A percentile compares a stretch with the other conserved stretches of the same genome.
These are phyloP conservation scores for Smithornis capensis DNA, from an alignment of 2,113 vertebrate genomes.

Conservation along the genomic window DNA sequence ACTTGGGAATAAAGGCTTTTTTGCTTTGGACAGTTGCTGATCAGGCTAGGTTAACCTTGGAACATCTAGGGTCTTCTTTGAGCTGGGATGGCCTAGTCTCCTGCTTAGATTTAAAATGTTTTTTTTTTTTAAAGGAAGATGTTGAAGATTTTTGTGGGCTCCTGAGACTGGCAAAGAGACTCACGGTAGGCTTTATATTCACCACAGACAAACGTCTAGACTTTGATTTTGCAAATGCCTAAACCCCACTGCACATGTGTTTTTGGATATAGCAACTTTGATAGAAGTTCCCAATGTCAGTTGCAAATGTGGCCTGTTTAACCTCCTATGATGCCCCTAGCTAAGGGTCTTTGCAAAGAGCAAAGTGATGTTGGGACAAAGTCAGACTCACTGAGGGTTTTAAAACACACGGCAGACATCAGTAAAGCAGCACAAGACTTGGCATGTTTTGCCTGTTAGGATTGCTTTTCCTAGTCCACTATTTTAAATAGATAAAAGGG, in stretches of 20 bases:
- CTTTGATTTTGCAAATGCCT: background rate
- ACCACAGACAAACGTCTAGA: background rate
- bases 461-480: no score
- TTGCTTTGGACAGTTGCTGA: background rate
- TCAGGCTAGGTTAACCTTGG: background rate
- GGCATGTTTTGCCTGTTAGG: background rate
- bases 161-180: background rate
- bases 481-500: background rate
- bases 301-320: background rate
- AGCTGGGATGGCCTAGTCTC: background rate
- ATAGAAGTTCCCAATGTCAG: background rate
- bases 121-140: background rate
- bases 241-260: background rate
- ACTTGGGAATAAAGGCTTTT: background rate
- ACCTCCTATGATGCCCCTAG: background rate
- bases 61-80: background rate
- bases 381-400: background rate
- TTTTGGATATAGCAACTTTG: background rate
- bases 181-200: background rate
- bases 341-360: background rate
- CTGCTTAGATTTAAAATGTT: background rate
- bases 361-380: background rate
- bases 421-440: background rate
- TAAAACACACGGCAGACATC: background rate
- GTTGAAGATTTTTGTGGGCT: background rate